Conservation (phyloP, 2,113 vertebrate genomes). For the Genyomyrus donnyi region DNA sequence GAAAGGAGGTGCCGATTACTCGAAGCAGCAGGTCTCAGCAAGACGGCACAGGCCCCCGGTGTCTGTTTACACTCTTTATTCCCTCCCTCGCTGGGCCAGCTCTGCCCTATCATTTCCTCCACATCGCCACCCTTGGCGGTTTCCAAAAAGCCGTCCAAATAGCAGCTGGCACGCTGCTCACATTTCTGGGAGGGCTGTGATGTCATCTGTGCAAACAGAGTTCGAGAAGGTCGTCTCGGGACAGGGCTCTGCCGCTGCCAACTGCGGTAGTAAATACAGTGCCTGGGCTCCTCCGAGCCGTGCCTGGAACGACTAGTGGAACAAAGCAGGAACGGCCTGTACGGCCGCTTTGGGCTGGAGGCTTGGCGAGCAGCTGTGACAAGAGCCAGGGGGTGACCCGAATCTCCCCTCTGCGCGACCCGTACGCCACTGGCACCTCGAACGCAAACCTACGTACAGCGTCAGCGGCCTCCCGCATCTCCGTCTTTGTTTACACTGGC, state of each 20-base stretch:
- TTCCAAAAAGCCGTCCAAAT: constrained; percentile 28
- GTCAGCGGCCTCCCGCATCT: not conserved
- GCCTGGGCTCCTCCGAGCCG: constrained; percentile 49
- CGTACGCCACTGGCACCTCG: not conserved
- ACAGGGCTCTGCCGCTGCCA: constrained; percentile 45
- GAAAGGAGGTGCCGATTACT: not conserved
- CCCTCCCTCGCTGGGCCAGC: not conserved
- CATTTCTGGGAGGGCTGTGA: constrained; percentile 43
- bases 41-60: not conserved
- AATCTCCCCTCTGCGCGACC: not conserved
- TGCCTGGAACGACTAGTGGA: constrained; percentile 43
- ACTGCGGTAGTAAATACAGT: constrained; percentile 55
- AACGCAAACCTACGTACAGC: not conserved
- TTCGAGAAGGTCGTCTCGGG: constrained; percentile 50
- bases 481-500: not conserved
- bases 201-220: constrained; percentile 42
- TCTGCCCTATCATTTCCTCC: constrained; percentile 12
- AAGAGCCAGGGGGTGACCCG: constrained; percentile 44
- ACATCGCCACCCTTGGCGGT: not conserved
- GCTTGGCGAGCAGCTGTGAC: constrained; percentile 46
- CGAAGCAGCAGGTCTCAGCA: not conserved
- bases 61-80: not conserved
- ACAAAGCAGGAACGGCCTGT: constrained; percentile 39
- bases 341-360: constrained; percentile 33
- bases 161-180: constrained; percentile 21